These are phyloP conservation scores for Tauraco erythrolophus DNA, from an alignment of 2,113 vertebrate species.

Conservation along the genomic window DNA sequence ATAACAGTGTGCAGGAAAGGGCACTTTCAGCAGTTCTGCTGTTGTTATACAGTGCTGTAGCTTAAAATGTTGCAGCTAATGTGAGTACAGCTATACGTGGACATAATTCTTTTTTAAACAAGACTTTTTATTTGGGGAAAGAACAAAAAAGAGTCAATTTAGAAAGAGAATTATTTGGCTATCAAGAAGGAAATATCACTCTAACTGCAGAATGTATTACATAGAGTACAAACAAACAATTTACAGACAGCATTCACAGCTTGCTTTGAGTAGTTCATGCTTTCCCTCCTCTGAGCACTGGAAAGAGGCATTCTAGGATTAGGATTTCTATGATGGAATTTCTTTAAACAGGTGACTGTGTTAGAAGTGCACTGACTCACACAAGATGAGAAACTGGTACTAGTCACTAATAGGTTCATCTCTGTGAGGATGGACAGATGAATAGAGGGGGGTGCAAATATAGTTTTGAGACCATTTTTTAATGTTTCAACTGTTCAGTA, in stretches of 20 bases:
- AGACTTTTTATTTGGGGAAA: not conserved
- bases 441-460: not conserved
- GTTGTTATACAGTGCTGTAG: not conserved
- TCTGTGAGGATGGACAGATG: not conserved
- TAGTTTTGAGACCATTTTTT: not conserved
- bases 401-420: not conserved
- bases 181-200: not conserved
- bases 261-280: not conserved
- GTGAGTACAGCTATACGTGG: not conserved
- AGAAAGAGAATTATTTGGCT: not conserved
- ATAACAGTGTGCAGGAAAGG: not conserved
- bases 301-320: conserved; percentile 54
- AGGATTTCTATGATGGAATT: conserved; percentile 58
- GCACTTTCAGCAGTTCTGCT: not conserved
- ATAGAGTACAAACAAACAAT: not conserved
- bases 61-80: not conserved
- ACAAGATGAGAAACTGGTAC: not conserved
- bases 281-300: conserved; percentile 12
- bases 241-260: not conserved
- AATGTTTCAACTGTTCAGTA: not conserved
- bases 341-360: conserved; percentile 58
- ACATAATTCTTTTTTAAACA: not conserved
- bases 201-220: not conserved
- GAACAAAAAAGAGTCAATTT: not conserved
- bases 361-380: conserved; percentile 24